phyloP scores from a whole-genome alignment of 2,113 vertebrate species.

The Psittacula cyanocephala region DNA sequence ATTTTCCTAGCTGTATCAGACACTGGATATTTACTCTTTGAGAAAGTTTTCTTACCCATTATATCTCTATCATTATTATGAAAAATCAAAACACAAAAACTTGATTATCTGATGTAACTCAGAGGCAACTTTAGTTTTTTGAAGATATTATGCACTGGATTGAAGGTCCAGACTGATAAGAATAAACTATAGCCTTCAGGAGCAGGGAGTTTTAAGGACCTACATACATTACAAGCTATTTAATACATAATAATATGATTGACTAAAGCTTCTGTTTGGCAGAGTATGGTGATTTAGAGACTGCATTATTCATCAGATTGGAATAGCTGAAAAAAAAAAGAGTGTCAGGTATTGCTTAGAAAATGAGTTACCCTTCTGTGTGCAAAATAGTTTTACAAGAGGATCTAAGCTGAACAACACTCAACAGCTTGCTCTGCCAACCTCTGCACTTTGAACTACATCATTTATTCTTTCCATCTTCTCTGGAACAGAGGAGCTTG shows the following conservation, averaged over 20 bases:
- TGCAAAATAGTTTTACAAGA: background rate
- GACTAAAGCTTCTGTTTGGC: conserved; percentile 38
- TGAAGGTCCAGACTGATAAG: background rate
- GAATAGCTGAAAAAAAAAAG: background rate
- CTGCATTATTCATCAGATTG: conserved; percentile 9
- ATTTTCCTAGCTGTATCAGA: background rate
- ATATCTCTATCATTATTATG: background rate
- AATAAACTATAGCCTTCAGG: background rate
- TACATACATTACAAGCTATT: background rate
- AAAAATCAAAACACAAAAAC: background rate
- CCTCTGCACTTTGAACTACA: background rate
- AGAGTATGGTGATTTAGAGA: background rate
- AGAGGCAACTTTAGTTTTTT: background rate
- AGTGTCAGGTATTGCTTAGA: background rate
- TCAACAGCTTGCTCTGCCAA: background rate
- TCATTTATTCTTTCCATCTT: background rate
- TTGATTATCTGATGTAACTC: background rate
- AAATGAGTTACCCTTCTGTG: background rate
- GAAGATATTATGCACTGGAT: background rate
- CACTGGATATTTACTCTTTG: background rate
- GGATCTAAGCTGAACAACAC: background rate
- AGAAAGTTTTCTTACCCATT: background rate
- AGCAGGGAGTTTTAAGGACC: background rate
- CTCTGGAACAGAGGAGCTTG: background rate
- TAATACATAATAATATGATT: conserved; percentile 30